Evolutionary conservation across 2,113 vertebrate species (phyloP).

Genomic region (Macquaria australasica): DNA sequence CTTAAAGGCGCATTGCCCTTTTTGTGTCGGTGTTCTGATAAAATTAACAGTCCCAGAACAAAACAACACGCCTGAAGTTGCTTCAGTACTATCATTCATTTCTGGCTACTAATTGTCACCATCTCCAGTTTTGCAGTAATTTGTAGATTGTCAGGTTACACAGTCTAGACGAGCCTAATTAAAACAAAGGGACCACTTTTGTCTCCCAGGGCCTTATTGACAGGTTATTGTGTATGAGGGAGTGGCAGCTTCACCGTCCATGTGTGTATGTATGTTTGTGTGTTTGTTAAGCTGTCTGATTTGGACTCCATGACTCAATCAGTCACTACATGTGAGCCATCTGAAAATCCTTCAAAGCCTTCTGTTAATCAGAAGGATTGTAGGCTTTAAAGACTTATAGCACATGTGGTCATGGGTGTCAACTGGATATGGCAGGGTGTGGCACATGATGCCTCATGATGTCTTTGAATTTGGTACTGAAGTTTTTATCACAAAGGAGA

Average conservation of each 20-base stretch:
- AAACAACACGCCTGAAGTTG: neutral
- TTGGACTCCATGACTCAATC: neutral
- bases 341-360: slow-evolving; percentile 10
- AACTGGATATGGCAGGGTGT: slow-evolving; percentile 51
- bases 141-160: neutral
- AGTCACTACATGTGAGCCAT: neutral
- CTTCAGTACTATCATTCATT: neutral
- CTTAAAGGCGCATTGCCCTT: slow-evolving; percentile 72
- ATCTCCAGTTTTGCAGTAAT: no score
- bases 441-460: slow-evolving; percentile 10
- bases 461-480: neutral
- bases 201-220: slow-evolving; percentile 7
- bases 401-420: slow-evolving; percentile 23
- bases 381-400: slow-evolving; percentile 11
- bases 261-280: neutral
- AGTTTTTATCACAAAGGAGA: neutral
- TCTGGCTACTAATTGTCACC: neutral
- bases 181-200: slow-evolving; percentile 17
- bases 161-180: neutral
- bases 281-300: neutral
- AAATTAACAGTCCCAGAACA: slow-evolving; percentile 9
- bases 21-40: slow-evolving; percentile 18
- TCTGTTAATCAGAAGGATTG: slow-evolving; percentile 23
- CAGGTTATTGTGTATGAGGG: slow-evolving; percentile 55
- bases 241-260: slow-evolving; percentile 50